These are phyloP conservation scores for Pristiophorus japonicus DNA, from an alignment of 2,113 vertebrate genomes.

Conservation along the genomic window DNA sequence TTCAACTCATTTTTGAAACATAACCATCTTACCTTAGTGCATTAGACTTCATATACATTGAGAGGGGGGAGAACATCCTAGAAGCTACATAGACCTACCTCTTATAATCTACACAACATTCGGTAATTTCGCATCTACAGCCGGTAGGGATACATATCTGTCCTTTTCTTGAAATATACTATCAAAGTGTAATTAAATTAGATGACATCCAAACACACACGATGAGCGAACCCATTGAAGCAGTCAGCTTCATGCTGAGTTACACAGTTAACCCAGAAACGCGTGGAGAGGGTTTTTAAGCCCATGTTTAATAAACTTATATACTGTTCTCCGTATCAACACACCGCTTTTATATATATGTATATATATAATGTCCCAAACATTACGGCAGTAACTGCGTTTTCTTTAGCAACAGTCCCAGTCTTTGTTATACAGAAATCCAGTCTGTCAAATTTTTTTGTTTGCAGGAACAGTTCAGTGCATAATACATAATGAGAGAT, in stretches of 20 bases:
- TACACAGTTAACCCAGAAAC: constrained; percentile 30
- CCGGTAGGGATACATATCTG: not conserved
- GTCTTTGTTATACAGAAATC: constrained; percentile 48
- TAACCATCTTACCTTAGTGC: constrained; percentile 59
- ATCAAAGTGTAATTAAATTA: constrained; percentile 19
- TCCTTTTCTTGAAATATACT: not conserved
- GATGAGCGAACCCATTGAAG: not conserved
- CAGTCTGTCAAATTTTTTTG: constrained; percentile 62
- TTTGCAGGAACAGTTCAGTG: constrained; percentile 74
- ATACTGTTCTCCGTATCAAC: constrained; percentile 28
- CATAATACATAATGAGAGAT: constrained; percentile 65
- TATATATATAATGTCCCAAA: constrained; percentile 12
- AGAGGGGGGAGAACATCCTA: constrained; percentile 57
- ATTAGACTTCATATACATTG: constrained; percentile 60
- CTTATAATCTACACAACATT: constrained; percentile 73
- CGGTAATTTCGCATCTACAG: constrained; percentile 47
- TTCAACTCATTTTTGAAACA: constrained; percentile 56
- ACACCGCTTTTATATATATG: constrained; percentile 9
- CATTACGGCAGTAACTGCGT: constrained; percentile 11
- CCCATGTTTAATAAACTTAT: constrained; percentile 35
- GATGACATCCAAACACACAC: constrained; percentile 1
- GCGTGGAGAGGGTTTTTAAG: constrained; percentile 13
- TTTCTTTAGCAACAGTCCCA: constrained; percentile 28
- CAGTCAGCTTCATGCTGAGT: not conserved
- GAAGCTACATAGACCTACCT: constrained; percentile 69